Evolutionary conservation across 2,888 invertebrate species (phyloP).

Genomic region (Petrolisthes cinctipes): DNA sequence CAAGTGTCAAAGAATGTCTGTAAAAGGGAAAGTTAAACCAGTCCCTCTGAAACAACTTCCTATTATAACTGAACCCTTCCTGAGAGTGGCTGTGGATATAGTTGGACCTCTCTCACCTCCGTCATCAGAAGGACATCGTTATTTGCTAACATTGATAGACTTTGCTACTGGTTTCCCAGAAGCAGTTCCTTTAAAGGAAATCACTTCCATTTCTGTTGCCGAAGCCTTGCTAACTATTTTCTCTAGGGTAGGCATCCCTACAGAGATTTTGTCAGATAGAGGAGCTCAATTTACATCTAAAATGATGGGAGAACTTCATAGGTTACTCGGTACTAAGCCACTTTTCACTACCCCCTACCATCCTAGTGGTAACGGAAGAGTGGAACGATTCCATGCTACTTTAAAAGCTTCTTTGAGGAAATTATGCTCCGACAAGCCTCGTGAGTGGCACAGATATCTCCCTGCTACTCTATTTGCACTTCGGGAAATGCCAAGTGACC

Average conservation of each 20-base stretch:
- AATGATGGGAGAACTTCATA: constrained; percentile 17
- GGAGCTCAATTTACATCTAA: constrained; percentile 24
- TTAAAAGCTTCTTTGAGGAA: not conserved
- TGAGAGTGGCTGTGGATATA: constrained; percentile 13
- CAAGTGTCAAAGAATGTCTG: constrained; percentile 18
- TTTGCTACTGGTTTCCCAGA: constrained; percentile 27
- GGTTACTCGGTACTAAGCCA: constrained; percentile 12
- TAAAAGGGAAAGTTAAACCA: constrained; percentile 6
- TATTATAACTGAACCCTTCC: constrained; percentile 17
- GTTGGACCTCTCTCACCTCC: not conserved
- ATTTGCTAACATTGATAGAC: constrained; percentile 26
- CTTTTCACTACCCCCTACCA: constrained; percentile 5
- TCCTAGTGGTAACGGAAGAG: not conserved
- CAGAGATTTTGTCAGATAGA: constrained; percentile 23
- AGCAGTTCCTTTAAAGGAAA: constrained; percentile 5
- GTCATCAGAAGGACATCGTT: not conserved
- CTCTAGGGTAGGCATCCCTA: constrained; percentile 11
- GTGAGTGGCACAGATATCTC: constrained; percentile 40
- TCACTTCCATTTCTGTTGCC: constrained; percentile 2
- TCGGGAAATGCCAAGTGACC: constrained; percentile 30
- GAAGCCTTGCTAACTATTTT: constrained; percentile 24
- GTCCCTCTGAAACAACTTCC: constrained; percentile 21
- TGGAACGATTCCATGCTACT: not conserved
- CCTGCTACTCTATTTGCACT: constrained; percentile 24
- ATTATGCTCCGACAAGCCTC: constrained; percentile 18